Evolutionary conservation across 2,888 invertebrate species (phyloP), one percentile per base, ranked within the genome.

Genomic region (Zaprionus obscuricornis): DNA sequence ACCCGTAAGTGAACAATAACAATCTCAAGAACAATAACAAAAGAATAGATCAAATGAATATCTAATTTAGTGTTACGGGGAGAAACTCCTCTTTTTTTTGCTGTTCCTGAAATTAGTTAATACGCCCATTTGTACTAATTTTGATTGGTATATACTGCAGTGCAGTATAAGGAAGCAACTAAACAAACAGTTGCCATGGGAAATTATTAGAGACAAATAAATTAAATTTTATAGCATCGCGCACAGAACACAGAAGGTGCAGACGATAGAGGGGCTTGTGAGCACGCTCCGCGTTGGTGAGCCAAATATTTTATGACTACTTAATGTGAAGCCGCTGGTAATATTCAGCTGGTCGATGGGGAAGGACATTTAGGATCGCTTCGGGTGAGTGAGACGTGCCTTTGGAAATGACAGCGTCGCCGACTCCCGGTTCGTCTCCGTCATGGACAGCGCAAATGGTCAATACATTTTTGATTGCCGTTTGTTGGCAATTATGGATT

Each of bases 171-270:
- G 33, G 49, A 54, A 58, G 62, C 63, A 56, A 52, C 45, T 51
- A 54, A 62, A 49, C 43, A 81, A 81, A 78, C 85, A 81, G 78
- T 81, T 78, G 75, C 78, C 82, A 75, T 82, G 85, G 85, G 82
- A 81, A 81, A 81, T 81, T 85, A 81, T 81, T 81, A 73, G 78
- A 78, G 68, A 70, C 85, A 81, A 81, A 81, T 81, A 85, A 81
- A 81, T 81, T 85, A 75, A 75, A 81, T 82, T 81, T 84, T 84
- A 81, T 81, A 64, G 75, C 73, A 37, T 42, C 45, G 68, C 60
- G 77, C 55, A 40, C 18, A n/a, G n/a, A n/a, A 31, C 49, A 58
- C 74, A 64, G 58, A 63, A 81, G 81, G 69, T 67, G 69, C 72
- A 43, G 56, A 37, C 63, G 50, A 64, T 62, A 49, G 63, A 52